Percentiles rank a stretch among this genome's conserved stretches.
These are phyloP conservation scores for Sarcophaga subvicina DNA, from an alignment of 2,888 invertebrate genomes.

Conservation along the genomic window DNA sequence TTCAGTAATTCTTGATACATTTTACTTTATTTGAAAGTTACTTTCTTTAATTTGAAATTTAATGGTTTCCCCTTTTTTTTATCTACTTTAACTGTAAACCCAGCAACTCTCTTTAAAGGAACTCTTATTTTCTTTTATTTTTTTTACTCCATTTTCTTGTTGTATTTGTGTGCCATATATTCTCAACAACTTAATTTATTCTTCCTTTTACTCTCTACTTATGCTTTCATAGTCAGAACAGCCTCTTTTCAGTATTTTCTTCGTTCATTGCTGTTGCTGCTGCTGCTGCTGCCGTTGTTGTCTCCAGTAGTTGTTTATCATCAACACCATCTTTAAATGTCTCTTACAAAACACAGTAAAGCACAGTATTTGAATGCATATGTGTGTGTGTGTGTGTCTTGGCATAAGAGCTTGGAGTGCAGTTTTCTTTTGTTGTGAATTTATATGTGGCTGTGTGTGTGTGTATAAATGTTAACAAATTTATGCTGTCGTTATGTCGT, in stretches of 20 bases:
- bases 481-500: slow-evolving; percentile 39
- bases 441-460: background rate
- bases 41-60: background rate
- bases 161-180: background rate
- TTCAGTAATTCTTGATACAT: too few species aligned
- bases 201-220: slow-evolving; percentile 21
- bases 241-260: slow-evolving; percentile 7
- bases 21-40: too few species aligned
- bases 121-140: background rate
- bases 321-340: background rate
- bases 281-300: background rate
- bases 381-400: background rate
- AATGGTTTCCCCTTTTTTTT: background rate
- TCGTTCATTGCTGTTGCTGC: background rate
- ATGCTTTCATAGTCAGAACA: slow-evolving; percentile 6
- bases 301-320: background rate
- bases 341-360: background rate
- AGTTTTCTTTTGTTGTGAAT: slow-evolving; percentile 42
- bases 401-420: too few species aligned
- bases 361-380: slow-evolving; percentile 23
- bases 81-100: background rate
- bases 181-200: slow-evolving; percentile 43
- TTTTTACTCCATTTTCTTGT: background rate
- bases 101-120: background rate
- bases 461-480: slow-evolving; percentile 27